phyloP scores from a whole-genome alignment of 2,888 invertebrate genomes.

The Drosophila pseudotakahashii region DNA sequence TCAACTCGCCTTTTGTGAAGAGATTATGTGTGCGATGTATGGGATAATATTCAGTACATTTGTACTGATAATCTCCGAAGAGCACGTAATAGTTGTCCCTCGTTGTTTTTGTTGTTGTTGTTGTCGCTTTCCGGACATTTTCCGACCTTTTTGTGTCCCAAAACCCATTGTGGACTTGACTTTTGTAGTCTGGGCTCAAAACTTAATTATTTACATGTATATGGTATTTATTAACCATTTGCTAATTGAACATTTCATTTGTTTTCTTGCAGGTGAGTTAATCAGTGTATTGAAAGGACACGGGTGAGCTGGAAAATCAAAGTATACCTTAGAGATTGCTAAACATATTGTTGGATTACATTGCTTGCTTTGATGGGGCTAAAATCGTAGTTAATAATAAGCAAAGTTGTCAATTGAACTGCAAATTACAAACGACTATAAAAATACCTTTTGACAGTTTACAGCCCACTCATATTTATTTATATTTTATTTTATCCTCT shows the following conservation, averaged over 20 bases:
- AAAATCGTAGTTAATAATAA: no score
- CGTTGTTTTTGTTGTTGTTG: conserved; percentile 7
- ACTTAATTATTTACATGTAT: conserved; percentile 4
- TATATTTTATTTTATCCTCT: conserved; percentile 28
- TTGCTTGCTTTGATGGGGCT: no score
- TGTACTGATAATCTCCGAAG: conserved; percentile 38
- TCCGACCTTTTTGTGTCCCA: conserved; percentile 8
- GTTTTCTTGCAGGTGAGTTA: conserved; percentile 38
- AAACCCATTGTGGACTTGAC: conserved; percentile 5
- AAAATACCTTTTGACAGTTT: no score
- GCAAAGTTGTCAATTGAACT: no score
- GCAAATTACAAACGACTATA: not conserved
- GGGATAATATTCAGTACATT: conserved; percentile 10
- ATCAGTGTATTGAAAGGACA: not conserved
- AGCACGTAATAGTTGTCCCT: conserved; percentile 19
- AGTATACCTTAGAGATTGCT: not conserved
- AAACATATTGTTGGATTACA: not conserved
- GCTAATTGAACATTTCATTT: conserved; percentile 32
- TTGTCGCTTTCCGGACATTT: conserved; percentile 15
- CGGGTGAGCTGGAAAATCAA: not conserved
- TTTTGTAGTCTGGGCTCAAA: not conserved
- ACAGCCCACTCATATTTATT: conserved; percentile 34
- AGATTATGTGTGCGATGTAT: conserved; percentile 11
- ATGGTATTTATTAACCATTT: conserved; percentile 21
- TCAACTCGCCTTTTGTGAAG: conserved; percentile 27